A percentile compares a stretch with the other conserved stretches of the same genome.
These are phyloP conservation scores for Phalacrocorax aristotelis DNA, from an alignment of 2,113 vertebrate species.

Conservation along the genomic window DNA sequence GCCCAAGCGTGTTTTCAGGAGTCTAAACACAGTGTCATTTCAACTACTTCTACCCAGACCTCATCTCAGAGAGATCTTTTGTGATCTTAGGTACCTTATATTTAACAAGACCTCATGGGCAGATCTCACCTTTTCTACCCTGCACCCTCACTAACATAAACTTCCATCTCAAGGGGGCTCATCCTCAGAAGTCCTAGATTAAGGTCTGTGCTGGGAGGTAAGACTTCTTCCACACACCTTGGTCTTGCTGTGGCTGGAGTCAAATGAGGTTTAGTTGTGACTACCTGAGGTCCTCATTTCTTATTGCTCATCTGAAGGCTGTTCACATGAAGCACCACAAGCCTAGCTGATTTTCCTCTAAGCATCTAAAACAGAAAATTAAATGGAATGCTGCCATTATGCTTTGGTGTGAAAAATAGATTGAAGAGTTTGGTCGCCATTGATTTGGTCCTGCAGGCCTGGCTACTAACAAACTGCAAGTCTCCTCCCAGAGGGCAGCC, in stretches of 20 bases:
- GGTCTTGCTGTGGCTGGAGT: not conserved
- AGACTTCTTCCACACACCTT: not conserved
- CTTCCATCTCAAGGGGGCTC: not conserved
- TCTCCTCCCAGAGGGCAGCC: not conserved
- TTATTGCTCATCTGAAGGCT: not conserved
- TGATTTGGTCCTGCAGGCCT: not conserved
- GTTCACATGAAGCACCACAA: not conserved
- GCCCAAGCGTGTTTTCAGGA: not conserved
- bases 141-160: not conserved
- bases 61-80: not conserved
- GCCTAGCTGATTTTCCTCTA: not conserved
- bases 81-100: not conserved
- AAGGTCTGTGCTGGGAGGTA: not conserved
- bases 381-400: not conserved
- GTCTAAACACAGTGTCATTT: not conserved
- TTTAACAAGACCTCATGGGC: not conserved
- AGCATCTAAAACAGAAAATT: not conserved
- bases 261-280: not conserved
- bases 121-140: not conserved
- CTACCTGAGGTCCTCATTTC: not conserved
- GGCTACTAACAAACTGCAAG: not conserved
- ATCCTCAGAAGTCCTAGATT: not conserved
- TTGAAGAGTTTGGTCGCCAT: not conserved
- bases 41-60: not conserved
- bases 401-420: not conserved